Evolutionary conservation across 2,797 vertebrate species (phyloP).

Genomic region (Tapera naevia): DNA sequence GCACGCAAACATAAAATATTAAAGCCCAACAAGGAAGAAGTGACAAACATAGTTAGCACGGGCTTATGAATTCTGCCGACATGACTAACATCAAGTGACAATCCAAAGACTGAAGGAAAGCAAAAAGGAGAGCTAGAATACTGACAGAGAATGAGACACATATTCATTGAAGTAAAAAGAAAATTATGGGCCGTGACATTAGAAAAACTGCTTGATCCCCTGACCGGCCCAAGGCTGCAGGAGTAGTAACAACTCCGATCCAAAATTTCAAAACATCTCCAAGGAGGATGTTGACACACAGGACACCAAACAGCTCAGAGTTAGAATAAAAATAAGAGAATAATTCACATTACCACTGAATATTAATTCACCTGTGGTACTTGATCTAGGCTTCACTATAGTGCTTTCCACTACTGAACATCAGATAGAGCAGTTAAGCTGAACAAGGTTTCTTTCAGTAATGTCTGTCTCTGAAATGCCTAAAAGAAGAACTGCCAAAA

Average conservation of each 20-base stretch:
- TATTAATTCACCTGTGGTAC: conserved; percentile 75
- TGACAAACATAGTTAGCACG: neutral
- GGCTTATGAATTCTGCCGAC: neutral
- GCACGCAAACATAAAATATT: neutral
- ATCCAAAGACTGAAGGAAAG: neutral
- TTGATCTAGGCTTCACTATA: conserved; percentile 68
- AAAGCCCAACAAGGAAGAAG: neutral
- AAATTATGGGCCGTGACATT: neutral
- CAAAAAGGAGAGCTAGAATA: neutral
- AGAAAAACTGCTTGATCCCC: neutral
- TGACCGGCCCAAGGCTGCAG: neutral
- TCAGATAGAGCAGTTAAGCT: conserved; percentile 73
- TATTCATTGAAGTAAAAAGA: neutral
- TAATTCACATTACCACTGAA: conserved; percentile 70
- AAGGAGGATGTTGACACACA: conserved; percentile 77
- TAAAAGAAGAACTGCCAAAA: conserved; percentile 75
- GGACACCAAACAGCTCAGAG: conserved; percentile 65
- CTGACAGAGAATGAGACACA: neutral
- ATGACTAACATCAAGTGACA: neutral
- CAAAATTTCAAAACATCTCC: conserved; percentile 62
- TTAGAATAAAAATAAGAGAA: conserved; percentile 74
- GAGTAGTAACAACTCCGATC: neutral
- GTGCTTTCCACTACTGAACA: conserved; percentile 74
- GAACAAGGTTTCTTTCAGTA: conserved; percentile 40
- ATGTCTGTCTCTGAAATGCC: neutral